Evolutionary conservation across 2,888 invertebrate species (phyloP).

Genomic region (Thymelicus lineola): DNA sequence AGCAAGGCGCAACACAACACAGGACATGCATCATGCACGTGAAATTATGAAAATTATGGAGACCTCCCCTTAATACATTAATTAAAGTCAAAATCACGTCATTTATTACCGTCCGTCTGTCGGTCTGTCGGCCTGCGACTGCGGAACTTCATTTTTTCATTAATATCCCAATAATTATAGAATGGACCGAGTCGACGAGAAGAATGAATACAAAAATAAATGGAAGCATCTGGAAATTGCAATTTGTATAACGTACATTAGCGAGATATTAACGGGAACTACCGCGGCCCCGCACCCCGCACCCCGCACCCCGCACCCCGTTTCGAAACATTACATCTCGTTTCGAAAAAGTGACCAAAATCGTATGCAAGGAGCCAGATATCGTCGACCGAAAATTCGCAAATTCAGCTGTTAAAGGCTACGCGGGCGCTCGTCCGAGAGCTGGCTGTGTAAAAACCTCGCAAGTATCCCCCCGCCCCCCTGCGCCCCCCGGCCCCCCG

Average conservation of each 20-base stretch:
- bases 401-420: slow-evolving; percentile 7
- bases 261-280: not conserved
- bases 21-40: too few species aligned
- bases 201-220: slow-evolving; percentile 23
- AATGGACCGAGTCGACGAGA: slow-evolving; percentile 12
- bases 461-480: slow-evolving; percentile 40
- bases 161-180: slow-evolving; percentile 45
- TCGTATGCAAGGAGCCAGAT: slow-evolving; percentile 25
- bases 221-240: slow-evolving; percentile 15
- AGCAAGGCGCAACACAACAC: too few species aligned
- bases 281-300: too few species aligned
- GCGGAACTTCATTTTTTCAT: slow-evolving; percentile 44
- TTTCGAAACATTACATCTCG: too few species aligned
- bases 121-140: slow-evolving; percentile 41
- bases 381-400: slow-evolving; percentile 15
- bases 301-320: too few species aligned
- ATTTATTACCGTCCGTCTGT: slow-evolving; percentile 45
- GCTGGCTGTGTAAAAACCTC: slow-evolving; percentile 43
- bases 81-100: slow-evolving; percentile 49
- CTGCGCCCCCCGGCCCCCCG: slow-evolving; percentile 9
- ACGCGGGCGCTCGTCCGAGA: not conserved
- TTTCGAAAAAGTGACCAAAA: slow-evolving; percentile 12
- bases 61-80: slow-evolving; percentile 44
- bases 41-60: not conserved
- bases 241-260: not conserved